These are phyloP conservation scores for Pycnonotus jocosus DNA, from an alignment of 2,113 vertebrate species.

Conservation along the genomic window DNA sequence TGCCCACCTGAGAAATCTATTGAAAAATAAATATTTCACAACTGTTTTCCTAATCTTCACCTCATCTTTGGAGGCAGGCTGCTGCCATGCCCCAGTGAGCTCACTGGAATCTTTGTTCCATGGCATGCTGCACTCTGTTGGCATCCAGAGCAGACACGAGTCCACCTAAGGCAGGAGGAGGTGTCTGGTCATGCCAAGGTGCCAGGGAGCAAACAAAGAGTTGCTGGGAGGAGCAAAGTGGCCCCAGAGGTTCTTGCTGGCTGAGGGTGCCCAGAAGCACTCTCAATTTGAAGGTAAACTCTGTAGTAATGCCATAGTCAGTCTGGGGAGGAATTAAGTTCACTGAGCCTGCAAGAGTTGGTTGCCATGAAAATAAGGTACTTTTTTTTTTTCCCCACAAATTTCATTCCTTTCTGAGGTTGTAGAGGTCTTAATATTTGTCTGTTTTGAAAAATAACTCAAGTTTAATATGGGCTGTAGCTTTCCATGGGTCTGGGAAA, in stretches of 20 bases:
- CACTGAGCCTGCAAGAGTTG: neutral
- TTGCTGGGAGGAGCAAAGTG: neutral
- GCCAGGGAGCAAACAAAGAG: neutral
- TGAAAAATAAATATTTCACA: accelerated
- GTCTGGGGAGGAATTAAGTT: neutral
- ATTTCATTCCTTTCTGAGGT: neutral
- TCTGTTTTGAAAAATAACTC: neutral
- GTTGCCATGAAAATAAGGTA: neutral
- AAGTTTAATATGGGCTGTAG: neutral
- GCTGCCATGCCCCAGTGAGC: neutral
- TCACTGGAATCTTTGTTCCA: neutral
- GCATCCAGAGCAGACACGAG: neutral
- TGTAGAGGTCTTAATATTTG: neutral
- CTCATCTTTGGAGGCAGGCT: neutral
- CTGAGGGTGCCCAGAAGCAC: neutral
- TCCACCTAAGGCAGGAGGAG: neutral
- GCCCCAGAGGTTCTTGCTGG: neutral
- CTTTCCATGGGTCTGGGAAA: neutral
- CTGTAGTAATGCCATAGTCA: neutral
- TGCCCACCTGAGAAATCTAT: neutral
- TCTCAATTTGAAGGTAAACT: neutral
- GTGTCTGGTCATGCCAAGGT: neutral
- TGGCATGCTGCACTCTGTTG: neutral
- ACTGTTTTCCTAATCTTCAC: accelerated
- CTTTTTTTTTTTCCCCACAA: neutral